These are phyloP conservation scores for Tetraodon nigroviridis DNA, from an alignment of 2,113 vertebrate species.

Conservation along the genomic window DNA sequence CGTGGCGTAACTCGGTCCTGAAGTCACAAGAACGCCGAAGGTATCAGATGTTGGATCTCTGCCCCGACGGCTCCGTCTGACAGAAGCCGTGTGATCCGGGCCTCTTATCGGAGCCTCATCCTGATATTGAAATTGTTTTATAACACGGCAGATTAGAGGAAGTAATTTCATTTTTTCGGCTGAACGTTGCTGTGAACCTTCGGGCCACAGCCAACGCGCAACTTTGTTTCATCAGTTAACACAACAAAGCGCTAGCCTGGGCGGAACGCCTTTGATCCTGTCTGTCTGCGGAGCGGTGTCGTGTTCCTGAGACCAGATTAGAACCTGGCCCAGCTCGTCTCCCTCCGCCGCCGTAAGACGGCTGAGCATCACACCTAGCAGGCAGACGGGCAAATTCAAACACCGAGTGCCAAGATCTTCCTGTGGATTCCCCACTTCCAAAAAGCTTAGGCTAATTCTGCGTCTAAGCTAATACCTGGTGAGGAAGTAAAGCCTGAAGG, in stretches of 20 bases:
- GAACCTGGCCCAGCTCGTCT: conserved; percentile 54
- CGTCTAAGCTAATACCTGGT: conserved; percentile 98
- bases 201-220: background rate
- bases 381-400: conserved; percentile 91
- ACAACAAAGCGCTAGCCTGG: background rate
- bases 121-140: conserved; percentile 16
- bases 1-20: conserved; percentile 44
- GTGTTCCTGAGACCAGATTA: conserved; percentile 54
- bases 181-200: conserved; percentile 7
- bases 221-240: background rate
- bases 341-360: conserved; percentile 51
- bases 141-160: conserved; percentile 18
- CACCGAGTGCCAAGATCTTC: conserved; percentile 94
- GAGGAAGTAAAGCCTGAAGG: conserved; percentile 99
- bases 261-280: background rate
- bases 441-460: conserved; percentile 98
- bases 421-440: conserved; percentile 87
- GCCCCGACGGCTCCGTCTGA: conserved; percentile 13
- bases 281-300: background rate
- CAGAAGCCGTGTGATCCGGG: conserved; percentile 7
- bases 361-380: conserved; percentile 77
- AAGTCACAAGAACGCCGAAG: conserved; percentile 37
- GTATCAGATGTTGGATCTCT: conserved; percentile 31
- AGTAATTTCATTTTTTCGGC: conserved; percentile 21
- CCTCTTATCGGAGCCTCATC: conserved; percentile 22